Conservation (phyloP, 2,797 vertebrate species). For the Gobio occitaniae region DNA sequence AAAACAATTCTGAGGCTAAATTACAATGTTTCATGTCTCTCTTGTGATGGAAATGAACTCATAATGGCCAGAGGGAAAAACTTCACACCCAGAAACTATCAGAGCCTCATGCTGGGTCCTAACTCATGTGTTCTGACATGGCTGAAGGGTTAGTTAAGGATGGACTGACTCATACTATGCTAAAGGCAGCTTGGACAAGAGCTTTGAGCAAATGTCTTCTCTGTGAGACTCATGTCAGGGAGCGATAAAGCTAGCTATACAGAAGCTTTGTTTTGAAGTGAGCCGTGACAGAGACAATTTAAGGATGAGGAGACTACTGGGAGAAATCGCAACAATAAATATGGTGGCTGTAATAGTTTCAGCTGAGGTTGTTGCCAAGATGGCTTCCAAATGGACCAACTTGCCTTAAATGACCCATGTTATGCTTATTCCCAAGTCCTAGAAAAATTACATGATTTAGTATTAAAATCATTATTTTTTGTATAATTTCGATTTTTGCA, state of each 20-base stretch:
- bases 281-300: background rate
- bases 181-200: constrained; percentile 9
- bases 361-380: background rate
- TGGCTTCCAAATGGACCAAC: background rate
- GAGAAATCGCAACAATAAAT: background rate
- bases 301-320: background rate
- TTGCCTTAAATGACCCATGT: background rate
- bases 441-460: background rate
- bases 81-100: constrained; percentile 29
- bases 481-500: background rate
- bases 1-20: constrained; percentile 36
- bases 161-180: constrained; percentile 9
- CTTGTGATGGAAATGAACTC: constrained; percentile 19
- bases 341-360: background rate
- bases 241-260: background rate
- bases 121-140: constrained; percentile 34
- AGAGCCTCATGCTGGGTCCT: background rate
- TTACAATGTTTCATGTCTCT: constrained; percentile 38
- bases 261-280: constrained; percentile 29
- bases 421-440: background rate
- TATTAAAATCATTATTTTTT: background rate
- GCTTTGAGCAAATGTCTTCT: constrained; percentile 31
- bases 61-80: background rate
- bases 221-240: constrained; percentile 11
- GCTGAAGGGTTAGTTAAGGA: constrained; percentile 28